Conservation (phyloP, 2,113 vertebrate species). For the cattle (Bos taurus) region ARS-UCD2.0 NC_037347.1:33333501-33334000, state of each 20-base stretch:
- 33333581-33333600: neutral
- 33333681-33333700: neutral
- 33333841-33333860: neutral
- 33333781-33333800: neutral
- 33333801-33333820: neutral
- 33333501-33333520: neutral
- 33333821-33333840: neutral
- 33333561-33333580: neutral
- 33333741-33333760: neutral
- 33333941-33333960: neutral
- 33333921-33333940: conserved; percentile 6
- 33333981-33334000: neutral
- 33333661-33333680: neutral
- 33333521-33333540: neutral
- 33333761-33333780: neutral
- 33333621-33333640: neutral
- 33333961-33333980: neutral
- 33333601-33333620: neutral
- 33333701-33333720: neutral
- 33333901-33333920: neutral
- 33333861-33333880: neutral
- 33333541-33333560: neutral
- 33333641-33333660: neutral
- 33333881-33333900: neutral
- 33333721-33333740: neutral